These are phyloP conservation scores for Drosophila pandora DNA, from an alignment of 1,140 invertebrate species.

Conservation along the genomic window DNA sequence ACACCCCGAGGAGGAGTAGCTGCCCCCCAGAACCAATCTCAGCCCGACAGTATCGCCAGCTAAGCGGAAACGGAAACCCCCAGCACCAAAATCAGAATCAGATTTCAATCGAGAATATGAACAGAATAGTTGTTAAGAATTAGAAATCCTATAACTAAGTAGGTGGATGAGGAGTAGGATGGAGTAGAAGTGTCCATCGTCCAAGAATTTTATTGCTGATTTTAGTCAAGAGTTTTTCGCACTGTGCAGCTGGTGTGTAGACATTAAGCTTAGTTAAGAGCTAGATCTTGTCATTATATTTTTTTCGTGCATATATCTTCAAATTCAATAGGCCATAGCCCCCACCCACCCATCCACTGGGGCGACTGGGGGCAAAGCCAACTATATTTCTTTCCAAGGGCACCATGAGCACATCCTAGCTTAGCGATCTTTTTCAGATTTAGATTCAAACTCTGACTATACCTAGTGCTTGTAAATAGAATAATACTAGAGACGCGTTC, in stretches of 20 bases:
- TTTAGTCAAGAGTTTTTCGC: slow-evolving; percentile 12
- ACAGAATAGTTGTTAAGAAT: slow-evolving; percentile 1
- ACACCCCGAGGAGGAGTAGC: background rate
- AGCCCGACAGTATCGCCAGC: slow-evolving; percentile 52
- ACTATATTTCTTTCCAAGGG: slow-evolving; percentile 10
- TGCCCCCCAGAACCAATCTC: slow-evolving; percentile 46
- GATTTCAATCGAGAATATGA: background rate
- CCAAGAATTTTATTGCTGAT: slow-evolving; percentile 7
- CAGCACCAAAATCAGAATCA: background rate
- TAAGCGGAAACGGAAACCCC: slow-evolving; percentile 7
- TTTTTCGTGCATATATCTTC: slow-evolving; percentile 60
- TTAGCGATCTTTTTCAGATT: slow-evolving; percentile 35
- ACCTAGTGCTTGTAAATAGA: slow-evolving; percentile 43
- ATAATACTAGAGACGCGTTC: slow-evolving; percentile 35
- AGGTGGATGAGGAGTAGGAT: background rate
- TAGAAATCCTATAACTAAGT: background rate
- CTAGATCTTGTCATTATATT: slow-evolving; percentile 60
- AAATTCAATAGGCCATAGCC: slow-evolving; percentile 49
- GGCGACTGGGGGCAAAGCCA: background rate
- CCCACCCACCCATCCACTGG: background rate
- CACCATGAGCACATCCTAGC: slow-evolving; percentile 18
- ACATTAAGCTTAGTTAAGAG: slow-evolving; percentile 54
- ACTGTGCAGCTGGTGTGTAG: slow-evolving; percentile 39
- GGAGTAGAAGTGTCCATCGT: background rate
- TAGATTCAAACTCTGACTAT: slow-evolving; percentile 38